phyloP scores from a whole-genome alignment of 2,113 vertebrate species.

The Chaetorhynchus papuensis region DNA sequence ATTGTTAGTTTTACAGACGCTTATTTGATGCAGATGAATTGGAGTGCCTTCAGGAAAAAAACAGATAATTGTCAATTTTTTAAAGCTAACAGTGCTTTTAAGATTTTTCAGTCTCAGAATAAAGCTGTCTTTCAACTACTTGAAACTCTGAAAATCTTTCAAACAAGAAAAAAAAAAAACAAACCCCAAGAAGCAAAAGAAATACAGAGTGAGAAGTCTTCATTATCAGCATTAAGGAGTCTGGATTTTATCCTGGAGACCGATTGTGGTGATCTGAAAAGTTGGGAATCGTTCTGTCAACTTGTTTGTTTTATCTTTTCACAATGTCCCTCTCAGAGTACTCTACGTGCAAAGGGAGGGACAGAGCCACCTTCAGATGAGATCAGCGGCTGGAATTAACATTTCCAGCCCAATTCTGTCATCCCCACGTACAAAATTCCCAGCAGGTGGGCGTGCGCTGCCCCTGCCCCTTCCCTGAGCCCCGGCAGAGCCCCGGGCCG shows the following conservation, averaged over 20 bases:
- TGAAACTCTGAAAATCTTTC: constrained; percentile 8
- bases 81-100: constrained; percentile 38
- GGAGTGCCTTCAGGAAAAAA: constrained; percentile 41
- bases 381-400: neutral
- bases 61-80: constrained; percentile 51
- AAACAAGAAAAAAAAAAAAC: neutral
- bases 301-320: neutral
- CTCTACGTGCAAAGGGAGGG: neutral
- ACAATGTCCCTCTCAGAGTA: neutral
- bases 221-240: neutral
- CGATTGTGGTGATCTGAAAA: neutral
- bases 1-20: constrained; percentile 45
- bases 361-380: neutral
- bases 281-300: neutral
- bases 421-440: fast-evolving
- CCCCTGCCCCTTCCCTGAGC: neutral
- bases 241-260: neutral
- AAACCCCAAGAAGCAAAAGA: neutral
- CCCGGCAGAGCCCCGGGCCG: neutral
- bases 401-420: neutral
- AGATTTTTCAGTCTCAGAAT: constrained; percentile 2
- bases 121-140: constrained; percentile 23
- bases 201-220: neutral
- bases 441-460: neutral
- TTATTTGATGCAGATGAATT: constrained; percentile 65